Conservation (phyloP, 2,888 invertebrate genomes). For the Schizotus pectinicornis region DNA sequence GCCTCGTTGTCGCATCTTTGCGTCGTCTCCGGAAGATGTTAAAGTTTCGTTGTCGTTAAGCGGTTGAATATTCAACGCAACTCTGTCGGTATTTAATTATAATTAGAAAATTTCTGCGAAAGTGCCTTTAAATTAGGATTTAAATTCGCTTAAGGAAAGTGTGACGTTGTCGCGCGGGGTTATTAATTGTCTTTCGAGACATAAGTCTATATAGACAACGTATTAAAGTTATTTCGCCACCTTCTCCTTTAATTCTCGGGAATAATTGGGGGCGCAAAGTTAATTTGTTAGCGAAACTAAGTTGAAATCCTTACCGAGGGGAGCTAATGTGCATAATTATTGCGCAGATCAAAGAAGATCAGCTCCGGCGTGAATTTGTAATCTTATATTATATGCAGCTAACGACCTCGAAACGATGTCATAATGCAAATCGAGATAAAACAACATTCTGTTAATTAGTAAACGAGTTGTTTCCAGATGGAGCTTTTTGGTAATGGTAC, state of each 20-base stretch:
- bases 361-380: slow-evolving; percentile 17
- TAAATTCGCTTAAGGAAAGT: background rate
- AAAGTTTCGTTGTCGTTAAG: too few relatives aligned
- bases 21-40: too few relatives aligned
- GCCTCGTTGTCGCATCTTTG: too few relatives aligned
- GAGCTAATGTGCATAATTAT: slow-evolving; percentile 25
- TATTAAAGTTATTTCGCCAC: slow-evolving; percentile 10
- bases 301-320: slow-evolving; percentile 9
- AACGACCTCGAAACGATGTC: too few relatives aligned
- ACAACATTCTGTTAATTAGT: too few relatives aligned
- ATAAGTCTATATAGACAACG: slow-evolving; percentile 7
- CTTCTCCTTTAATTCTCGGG: slow-evolving; percentile 12
- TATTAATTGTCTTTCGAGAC: slow-evolving; percentile 9
- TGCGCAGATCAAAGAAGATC: slow-evolving; percentile 21
- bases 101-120: background rate
- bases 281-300: slow-evolving; percentile 26
- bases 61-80: too few relatives aligned
- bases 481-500: too few relatives aligned
- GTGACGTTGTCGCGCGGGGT: background rate
- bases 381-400: slow-evolving; percentile 14
- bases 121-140: background rate
- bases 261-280: slow-evolving; percentile 18
- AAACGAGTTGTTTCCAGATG: too few relatives aligned
- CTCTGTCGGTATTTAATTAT: background rate
- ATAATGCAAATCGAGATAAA: too few relatives aligned